phyloP scores from a whole-genome alignment of 2,888 invertebrate species.

The Xanthorhoe spadicearia region DNA sequence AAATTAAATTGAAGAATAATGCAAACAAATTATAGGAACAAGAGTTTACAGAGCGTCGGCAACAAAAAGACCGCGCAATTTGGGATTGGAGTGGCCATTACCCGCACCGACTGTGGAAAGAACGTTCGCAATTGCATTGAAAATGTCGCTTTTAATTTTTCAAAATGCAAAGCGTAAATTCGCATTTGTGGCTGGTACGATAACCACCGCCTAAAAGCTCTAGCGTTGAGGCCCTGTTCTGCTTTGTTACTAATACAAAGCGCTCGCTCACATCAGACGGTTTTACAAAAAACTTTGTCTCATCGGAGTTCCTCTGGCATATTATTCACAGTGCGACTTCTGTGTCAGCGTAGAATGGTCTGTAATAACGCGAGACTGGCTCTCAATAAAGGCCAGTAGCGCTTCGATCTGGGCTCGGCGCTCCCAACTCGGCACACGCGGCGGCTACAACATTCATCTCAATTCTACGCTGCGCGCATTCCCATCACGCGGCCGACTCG shows the following conservation, averaged over 20 bases:
- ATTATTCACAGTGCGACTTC: constrained; percentile 45
- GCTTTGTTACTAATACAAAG: constrained; percentile 80
- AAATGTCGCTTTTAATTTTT: constrained; percentile 83
- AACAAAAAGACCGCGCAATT: constrained; percentile 72
- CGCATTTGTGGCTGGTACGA: constrained; percentile 74
- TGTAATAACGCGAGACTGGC: constrained; percentile 26
- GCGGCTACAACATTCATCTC: constrained; percentile 55
- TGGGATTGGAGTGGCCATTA: constrained; percentile 82
- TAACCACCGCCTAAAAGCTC: constrained; percentile 80
- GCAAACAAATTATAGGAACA: constrained; percentile 65
- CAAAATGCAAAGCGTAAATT: constrained; percentile 81
- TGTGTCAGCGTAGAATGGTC: constrained; percentile 30
- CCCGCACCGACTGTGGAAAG: constrained; percentile 74
- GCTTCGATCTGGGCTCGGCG: constrained; percentile 18
- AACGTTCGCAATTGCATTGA: constrained; percentile 78
- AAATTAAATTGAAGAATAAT: constrained; percentile 55
- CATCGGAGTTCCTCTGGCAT: constrained; percentile 53
- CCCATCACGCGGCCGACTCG: constrained; percentile 47
- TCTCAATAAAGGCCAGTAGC: constrained; percentile 20
- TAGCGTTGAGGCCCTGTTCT: constrained; percentile 64
- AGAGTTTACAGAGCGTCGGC: constrained; percentile 73
- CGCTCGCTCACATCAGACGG: constrained; percentile 67
- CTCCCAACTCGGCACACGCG: constrained; percentile 25
- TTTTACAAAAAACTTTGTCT: constrained; percentile 71
- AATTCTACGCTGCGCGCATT: constrained; percentile 52